phyloP scores from a whole-genome alignment of 1,140 invertebrate species.

The Trinorchestia longiramus region DNA sequence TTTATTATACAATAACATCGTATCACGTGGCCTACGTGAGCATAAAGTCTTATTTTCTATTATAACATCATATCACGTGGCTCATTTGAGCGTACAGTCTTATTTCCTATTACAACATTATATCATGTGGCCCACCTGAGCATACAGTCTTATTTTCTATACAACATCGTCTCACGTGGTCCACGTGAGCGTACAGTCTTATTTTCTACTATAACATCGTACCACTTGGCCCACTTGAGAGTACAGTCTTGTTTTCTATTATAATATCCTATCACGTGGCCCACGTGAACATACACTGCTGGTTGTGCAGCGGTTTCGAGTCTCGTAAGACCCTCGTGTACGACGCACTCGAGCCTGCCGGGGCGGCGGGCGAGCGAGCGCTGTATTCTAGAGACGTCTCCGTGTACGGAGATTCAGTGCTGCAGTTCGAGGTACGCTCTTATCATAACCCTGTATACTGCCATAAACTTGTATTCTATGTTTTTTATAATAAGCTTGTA shows the following conservation, averaged over 20 bases:
- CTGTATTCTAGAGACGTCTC: constrained; percentile 70
- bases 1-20: not conserved
- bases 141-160: not conserved
- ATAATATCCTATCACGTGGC: not conserved
- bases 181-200: not conserved
- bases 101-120: no score
- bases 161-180: not conserved
- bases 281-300: not conserved
- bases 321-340: constrained; percentile 69
- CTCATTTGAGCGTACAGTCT: no score
- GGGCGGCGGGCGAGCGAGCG: constrained; percentile 68
- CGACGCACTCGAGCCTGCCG: constrained; percentile 59
- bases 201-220: not conserved
- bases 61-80: no score
- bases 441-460: no score
- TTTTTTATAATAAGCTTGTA: no score
- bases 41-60: not conserved
- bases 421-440: constrained; percentile 72
- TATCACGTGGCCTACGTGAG: not conserved
- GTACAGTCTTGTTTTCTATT: no score
- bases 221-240: no score
- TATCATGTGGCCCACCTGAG: not conserved
- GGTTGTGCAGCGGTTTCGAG: constrained; percentile 56
- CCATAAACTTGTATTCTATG: no score
- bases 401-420: constrained; percentile 70